Percentiles rank a stretch among this genome's conserved stretches.
Evolutionary conservation across 2,888 invertebrate genomes (phyloP).

Genomic region (Acleris sparsana): DNA sequence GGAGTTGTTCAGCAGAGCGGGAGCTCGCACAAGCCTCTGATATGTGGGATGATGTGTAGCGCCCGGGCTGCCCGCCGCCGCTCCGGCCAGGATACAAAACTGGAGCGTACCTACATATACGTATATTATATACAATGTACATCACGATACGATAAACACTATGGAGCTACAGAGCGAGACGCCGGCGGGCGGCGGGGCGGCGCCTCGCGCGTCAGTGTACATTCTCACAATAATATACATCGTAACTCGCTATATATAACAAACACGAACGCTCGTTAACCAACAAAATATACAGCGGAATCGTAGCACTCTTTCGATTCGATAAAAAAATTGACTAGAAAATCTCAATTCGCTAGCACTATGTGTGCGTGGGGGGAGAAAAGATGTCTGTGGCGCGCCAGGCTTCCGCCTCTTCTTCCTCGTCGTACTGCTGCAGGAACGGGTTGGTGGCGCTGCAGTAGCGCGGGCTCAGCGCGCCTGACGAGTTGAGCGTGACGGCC

Average conservation of each 20-base stretch:
- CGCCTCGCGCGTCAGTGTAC: constrained; percentile 72
- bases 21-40: constrained; percentile 76
- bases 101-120: constrained; percentile 74
- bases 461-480: constrained; percentile 64
- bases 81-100: constrained; percentile 71
- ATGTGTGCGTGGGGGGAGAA: constrained; percentile 76
- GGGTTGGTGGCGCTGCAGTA: constrained; percentile 83
- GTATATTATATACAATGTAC: constrained; percentile 81
- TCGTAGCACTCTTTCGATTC: constrained; percentile 78
- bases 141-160: constrained; percentile 76
- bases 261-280: constrained; percentile 73
- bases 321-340: constrained; percentile 82
- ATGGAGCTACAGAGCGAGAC: constrained; percentile 69
- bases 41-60: constrained; percentile 81
- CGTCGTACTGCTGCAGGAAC: constrained; percentile 83
- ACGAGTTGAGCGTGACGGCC: constrained; percentile 83
- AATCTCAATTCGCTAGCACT: constrained; percentile 80
- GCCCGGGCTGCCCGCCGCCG: constrained; percentile 66
- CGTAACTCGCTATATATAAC: constrained; percentile 81
- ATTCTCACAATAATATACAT: constrained; percentile 82
- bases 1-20: constrained; percentile 46
- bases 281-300: constrained; percentile 80
- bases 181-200: constrained; percentile 63
- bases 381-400: constrained; percentile 78
- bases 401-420: constrained; percentile 77